phyloP scores from a whole-genome alignment of 1,140 invertebrate genomes.

The Drosophila bipectinata region DNA sequence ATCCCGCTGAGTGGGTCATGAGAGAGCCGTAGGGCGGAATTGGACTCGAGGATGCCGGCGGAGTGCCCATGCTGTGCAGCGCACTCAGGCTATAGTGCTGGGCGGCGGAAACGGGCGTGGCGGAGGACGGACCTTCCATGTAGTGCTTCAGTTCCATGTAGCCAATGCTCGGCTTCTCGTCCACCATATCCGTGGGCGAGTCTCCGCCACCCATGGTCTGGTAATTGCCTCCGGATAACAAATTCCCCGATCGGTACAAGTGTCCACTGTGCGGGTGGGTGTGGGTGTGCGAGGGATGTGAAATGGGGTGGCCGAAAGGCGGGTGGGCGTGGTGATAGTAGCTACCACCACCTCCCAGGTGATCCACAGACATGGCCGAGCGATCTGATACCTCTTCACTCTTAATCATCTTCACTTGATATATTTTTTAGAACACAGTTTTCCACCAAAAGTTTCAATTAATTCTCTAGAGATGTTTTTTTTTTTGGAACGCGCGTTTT shows the following conservation, averaged over 20 bases:
- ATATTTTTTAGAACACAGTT: slow-evolving; percentile 11
- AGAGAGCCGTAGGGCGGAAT: slow-evolving; percentile 62
- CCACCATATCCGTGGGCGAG: slow-evolving; percentile 70
- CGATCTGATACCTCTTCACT: slow-evolving; percentile 78
- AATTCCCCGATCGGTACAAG: slow-evolving; percentile 63
- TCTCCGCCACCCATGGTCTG: slow-evolving; percentile 56
- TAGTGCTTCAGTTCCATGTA: slow-evolving; percentile 81
- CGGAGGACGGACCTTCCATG: slow-evolving; percentile 49
- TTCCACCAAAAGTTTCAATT: background rate
- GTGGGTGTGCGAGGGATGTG: slow-evolving; percentile 28
- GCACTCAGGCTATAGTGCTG: slow-evolving; percentile 62
- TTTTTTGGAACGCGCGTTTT: slow-evolving; percentile 1
- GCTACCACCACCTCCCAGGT: slow-evolving; percentile 45
- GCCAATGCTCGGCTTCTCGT: slow-evolving; percentile 73
- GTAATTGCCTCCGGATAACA: slow-evolving; percentile 64
- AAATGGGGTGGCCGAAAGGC: slow-evolving; percentile 27
- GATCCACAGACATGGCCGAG: slow-evolving; percentile 52
- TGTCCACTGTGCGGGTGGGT: slow-evolving; percentile 43
- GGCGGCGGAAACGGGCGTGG: slow-evolving; percentile 37
- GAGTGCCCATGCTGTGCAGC: slow-evolving; percentile 69
- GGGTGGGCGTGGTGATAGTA: slow-evolving; percentile 53
- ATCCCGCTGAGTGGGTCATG: slow-evolving; percentile 63
- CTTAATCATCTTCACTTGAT: slow-evolving; percentile 69
- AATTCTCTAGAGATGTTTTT: background rate
- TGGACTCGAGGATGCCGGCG: slow-evolving; percentile 75